These are phyloP conservation scores for Rhabdomys pumilio DNA, from an alignment of 2,797 vertebrate species.

Conservation along the genomic window DNA sequence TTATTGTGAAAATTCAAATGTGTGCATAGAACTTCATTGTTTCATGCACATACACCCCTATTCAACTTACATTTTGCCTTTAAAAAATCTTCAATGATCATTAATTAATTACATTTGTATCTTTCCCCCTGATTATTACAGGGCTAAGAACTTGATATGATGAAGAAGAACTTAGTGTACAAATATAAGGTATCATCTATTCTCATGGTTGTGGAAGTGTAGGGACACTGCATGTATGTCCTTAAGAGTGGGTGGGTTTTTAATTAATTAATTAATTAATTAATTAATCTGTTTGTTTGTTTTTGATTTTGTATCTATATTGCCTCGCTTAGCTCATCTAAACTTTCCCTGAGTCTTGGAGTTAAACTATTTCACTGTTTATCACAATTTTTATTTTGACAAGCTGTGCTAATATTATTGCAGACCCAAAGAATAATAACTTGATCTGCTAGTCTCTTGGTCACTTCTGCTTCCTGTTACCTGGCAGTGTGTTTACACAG, in stretches of 20 bases:
- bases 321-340: neutral
- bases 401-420: neutral
- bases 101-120: neutral
- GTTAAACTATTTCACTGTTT: neutral
- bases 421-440: neutral
- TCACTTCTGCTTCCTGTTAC: neutral
- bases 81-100: neutral
- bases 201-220: neutral
- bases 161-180: neutral
- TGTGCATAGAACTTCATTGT: neutral
- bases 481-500: neutral
- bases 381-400: neutral
- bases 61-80: neutral
- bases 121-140: neutral
- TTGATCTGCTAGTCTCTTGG: neutral
- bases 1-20: neutral
- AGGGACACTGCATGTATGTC: neutral
- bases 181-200: neutral
- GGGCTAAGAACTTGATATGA: neutral
- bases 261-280: too few relatives aligned
- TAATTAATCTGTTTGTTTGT: too few relatives aligned
- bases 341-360: neutral
- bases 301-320: neutral
- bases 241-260: neutral
- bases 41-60: neutral